Evolutionary conservation across 2,113 vertebrate genomes (phyloP).

Genomic region (Mungos mungo): DNA sequence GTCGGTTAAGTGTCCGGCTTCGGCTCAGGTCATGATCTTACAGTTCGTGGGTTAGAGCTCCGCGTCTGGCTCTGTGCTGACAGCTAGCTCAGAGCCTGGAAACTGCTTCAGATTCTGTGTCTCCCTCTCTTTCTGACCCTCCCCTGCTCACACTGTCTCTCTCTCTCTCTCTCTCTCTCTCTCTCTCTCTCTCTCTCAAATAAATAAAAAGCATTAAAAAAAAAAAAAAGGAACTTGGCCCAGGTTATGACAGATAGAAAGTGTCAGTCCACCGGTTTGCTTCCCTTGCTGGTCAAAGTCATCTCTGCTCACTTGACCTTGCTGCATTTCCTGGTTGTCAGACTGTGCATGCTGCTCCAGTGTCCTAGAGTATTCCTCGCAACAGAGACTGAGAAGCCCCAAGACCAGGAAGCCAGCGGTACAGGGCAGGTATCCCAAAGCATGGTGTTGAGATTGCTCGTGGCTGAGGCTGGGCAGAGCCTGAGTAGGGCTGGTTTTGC

Average conservation of each 20-base stretch:
- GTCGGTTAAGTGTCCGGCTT: no score
- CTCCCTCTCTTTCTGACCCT: no score
- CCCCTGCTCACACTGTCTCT: no score
- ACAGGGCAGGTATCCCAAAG: neutral
- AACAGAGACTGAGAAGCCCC: neutral
- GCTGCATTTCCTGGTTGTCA: neutral
- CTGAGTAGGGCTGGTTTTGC: neutral
- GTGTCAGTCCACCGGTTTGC: neutral
- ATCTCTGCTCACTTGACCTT: neutral
- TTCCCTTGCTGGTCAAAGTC: neutral
- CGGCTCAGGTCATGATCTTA: no score
- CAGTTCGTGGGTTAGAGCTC: no score
- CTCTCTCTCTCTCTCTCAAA: no score
- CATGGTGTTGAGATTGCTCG: neutral
- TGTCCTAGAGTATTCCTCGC: neutral
- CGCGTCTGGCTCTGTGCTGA: no score
- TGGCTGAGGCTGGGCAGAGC: neutral
- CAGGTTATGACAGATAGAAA: neutral
- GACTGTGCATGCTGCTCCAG: neutral
- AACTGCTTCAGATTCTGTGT: no score
- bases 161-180: no score
- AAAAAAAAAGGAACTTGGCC: neutral
- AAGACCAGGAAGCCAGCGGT: neutral
- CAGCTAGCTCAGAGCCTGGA: no score
- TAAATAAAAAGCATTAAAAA: no score